Base-by-base conservation (phyloP, 1,140 invertebrate genomes). In the Drosophila nannoptera region DNA sequence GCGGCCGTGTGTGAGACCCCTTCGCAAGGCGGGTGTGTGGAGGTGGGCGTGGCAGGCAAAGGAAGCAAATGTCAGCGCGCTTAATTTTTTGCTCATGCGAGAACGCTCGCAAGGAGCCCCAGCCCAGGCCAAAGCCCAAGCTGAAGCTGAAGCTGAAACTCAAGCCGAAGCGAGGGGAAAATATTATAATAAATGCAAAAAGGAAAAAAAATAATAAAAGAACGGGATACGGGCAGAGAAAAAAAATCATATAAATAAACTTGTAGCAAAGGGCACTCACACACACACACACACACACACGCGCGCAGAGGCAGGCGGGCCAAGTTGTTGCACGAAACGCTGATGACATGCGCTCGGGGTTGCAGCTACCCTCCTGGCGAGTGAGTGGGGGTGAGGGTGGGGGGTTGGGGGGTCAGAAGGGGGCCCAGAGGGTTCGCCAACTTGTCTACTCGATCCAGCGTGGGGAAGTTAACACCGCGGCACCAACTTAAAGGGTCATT, bases 381-480 rank as follows among this genome's bases (percentile, higher is more conserved):
- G 11, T 12, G 40, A 5, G 16, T n/a, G 32, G 33, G 68, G 42
- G 68, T 29, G 32, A 12, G 11, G 31, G 63, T 0, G 4, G 29
- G 33, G 29, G 46, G 29, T 7, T 6, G 29, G 56, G 11, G 58
- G 29, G 49, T 43, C n/a, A 50, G 22, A 22, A 22, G 49, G 16
- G 42, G 32, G 59, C 40, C 62, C 48, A 65, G 60, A 59, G 81
- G 73, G 73, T 81, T 81, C 73, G 69, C 77, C 77, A 81, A 81
- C 77, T 81, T 81, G 78, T 81, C 78, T 81, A 74, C 66, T 82
- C 83, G 83, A 82, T 82, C 78, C 78, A 67, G 50, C 69, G 52
- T 56, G 71, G 75, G 71, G 69, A 40, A 71, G 63, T 58, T 53
- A 71, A 53, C 63, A 50, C 54, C 52, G 40, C 50, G 67, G 36